Evolutionary conservation across 2,797 vertebrate genomes (phyloP), one percentile per base, ranked within the genome.

Genomic region (Galagoides demidoff): DNA sequence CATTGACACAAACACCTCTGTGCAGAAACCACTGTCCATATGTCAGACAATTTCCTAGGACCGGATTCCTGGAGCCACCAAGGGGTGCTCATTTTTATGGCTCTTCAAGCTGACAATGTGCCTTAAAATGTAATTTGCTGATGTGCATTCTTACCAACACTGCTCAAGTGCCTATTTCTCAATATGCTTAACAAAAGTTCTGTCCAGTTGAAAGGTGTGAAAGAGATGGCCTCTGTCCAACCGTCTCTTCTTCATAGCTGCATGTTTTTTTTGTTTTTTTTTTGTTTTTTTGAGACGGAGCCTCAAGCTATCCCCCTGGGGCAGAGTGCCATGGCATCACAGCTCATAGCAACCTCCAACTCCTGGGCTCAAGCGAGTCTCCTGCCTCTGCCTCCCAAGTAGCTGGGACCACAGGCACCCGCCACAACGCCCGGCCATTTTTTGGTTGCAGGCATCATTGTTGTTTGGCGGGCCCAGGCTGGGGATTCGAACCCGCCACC

Each of bases 161-260:
- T 2, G 3, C 2, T 17, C 19, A 7, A 17, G 61, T 22, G 7
- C 29, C 27, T 17, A 7, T 27, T 29, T 66, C 66, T 37, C 45
- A 37, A 64, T 0, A 25, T 1, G 10, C 20, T 34, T 17, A 19
- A 6, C 7, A 1, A 2, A 74, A n/a, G n/a, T 66, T 49, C 68
- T 3, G n/a, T 20, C 49, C 16, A 0, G 7, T 49, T 7, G 13
- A 49, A 71, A 66, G 37, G 37, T 64, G 12, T 31, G 29, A 11
- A 64, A 66, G 59, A 23, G 19, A 49, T 4, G 31, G 64, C 16
- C 64, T 66, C 64, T 19, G 31, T 23, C 2, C 13, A 45, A 7
- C 14, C 31, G 59, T 49, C 10, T 0, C 27, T 31, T 29, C 85
- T 45, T 27, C 0, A 79, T 4, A 37, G 59, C 66, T 23, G 25